A percentile compares a stretch with the other conserved stretches of the same genome.
Evolutionary conservation across 2,113 vertebrate genomes (phyloP).

Genomic region (Piaya cayana): DNA sequence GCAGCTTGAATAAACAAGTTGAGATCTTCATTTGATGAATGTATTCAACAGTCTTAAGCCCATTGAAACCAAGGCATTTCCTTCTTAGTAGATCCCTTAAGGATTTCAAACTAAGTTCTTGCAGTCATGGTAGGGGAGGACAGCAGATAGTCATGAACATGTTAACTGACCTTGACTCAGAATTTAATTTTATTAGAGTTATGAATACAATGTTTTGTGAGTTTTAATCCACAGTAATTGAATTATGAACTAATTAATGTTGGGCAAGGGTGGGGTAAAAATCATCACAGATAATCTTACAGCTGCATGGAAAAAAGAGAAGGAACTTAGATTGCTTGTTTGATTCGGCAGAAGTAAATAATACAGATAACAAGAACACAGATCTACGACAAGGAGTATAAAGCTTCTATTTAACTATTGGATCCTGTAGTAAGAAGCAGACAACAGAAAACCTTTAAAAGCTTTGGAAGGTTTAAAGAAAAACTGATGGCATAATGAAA

Average conservation of each 20-base stretch:
- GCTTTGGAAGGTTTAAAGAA: neutral
- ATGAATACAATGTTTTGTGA: neutral
- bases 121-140: neutral
- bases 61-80: neutral
- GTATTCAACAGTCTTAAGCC: neutral
- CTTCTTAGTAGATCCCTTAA: neutral
- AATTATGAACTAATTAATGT: neutral
- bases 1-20: neutral
- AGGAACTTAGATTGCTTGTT: neutral
- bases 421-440: neutral
- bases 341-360: rapidly evolving
- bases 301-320: neutral
- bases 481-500: neutral
- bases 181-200: neutral
- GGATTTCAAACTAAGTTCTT: neutral
- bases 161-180: neutral
- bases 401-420: neutral
- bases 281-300: neutral
- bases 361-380: neutral
- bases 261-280: neutral
- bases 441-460: neutral
- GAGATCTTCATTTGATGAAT: neutral
- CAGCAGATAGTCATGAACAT: neutral
- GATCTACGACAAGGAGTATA: neutral
- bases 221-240: neutral